Evolutionary conservation across 2,797 vertebrate genomes (phyloP).

Genomic region (Botia almorhae): DNA sequence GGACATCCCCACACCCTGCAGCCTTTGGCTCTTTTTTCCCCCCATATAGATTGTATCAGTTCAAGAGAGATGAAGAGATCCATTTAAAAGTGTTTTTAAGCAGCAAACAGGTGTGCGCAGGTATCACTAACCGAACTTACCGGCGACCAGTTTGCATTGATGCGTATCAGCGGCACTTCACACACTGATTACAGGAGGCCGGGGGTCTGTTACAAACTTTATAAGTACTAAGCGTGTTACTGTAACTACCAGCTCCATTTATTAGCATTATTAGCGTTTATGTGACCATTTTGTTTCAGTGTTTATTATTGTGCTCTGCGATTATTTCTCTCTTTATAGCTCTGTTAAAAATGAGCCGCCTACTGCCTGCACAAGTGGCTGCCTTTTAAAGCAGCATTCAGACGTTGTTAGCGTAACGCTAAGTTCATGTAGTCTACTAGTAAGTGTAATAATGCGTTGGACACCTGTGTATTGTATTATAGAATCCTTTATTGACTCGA

Average conservation of each 20-base stretch:
- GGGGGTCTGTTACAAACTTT: constrained; percentile 47
- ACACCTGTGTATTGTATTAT: too few relatives aligned
- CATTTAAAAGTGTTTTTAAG: constrained; percentile 31
- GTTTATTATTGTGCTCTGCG: background rate
- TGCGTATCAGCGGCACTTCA: constrained; percentile 39
- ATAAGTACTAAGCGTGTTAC: constrained; percentile 49
- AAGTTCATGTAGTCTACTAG: too few relatives aligned
- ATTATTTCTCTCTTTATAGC: background rate
- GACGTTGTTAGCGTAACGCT: too few relatives aligned
- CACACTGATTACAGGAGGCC: constrained; percentile 46
- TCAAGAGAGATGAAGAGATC: constrained; percentile 42
- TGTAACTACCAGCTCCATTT: constrained; percentile 53
- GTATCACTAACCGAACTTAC: constrained; percentile 52
- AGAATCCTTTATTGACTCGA: too few relatives aligned
- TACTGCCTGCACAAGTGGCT: background rate
- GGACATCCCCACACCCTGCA: constrained; percentile 64
- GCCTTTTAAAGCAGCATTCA: background rate
- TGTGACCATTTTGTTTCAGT: constrained; percentile 27
- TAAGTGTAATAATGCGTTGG: too few relatives aligned
- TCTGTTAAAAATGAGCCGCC: background rate
- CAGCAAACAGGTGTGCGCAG: constrained; percentile 58
- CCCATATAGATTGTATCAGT: constrained; percentile 49
- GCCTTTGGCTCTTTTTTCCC: constrained; percentile 32
- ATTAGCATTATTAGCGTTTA: constrained; percentile 34
- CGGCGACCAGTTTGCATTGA: constrained; percentile 35